Base-by-base conservation (phyloP, 2,797 vertebrate species). In the Coregonus sp. region DNA sequence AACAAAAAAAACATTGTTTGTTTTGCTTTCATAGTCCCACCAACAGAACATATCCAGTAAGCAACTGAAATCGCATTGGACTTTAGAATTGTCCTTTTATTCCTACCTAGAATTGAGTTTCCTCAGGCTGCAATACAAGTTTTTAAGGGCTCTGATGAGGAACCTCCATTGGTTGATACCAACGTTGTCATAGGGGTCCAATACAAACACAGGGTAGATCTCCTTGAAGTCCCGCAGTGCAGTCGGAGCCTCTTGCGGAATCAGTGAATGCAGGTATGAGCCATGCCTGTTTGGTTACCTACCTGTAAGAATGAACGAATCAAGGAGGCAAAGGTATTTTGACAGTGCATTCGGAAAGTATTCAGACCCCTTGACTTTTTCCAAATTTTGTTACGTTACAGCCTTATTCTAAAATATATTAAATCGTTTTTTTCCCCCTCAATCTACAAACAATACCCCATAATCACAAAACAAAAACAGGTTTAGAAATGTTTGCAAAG, bases 191-290 rank as follows among this genome's bases (percentile, higher is more conserved):
- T 85, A 51, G 14, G 93, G 92, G 71, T 95, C 81, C 72, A 95
- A 84, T 77, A 95, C 87, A 82, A 95, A 94, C 65, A 94, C 79
- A 0, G 93, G 95, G 71, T 92, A 92, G 9, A 96, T 82, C 80
- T 90, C 75, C 47, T 35, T 75, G 73, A 93, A 93, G 54, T 93
- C 79, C 7, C 74, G 82, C 40, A 95, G 3, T 95, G 94, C 33
- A 95, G 81, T 35, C 93, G 78, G 16, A 96, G 92, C 1, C 94
- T 94, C 78, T 96, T 96, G 1, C 89, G 88, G 84, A 95, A 95
- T 94, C 94, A 94, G 87, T 94, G 94, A 47, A 94, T 89, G 20
- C 89, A 91, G 1, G 75, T 84, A 1, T 93, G 92, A 16, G 29
- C 66, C 66, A 37, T 78, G 70, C 71, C 66, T 68, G n/a, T 20